Evolutionary conservation across 2,888 invertebrate genomes (phyloP), one percentile per base, ranked within the genome.

Genomic region (Cantharis flavilabris): DNA sequence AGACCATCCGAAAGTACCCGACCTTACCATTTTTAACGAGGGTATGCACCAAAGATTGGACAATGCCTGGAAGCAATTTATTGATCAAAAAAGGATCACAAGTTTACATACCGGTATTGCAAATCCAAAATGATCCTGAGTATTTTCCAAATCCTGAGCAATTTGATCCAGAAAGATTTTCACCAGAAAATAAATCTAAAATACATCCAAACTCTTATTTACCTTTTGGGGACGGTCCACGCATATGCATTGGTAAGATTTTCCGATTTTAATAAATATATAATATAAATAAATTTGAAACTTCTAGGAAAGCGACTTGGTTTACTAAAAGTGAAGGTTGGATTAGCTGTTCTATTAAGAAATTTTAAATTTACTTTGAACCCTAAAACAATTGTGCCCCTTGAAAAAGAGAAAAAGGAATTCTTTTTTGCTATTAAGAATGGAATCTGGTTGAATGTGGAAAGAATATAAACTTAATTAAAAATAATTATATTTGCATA

Each of bases 161-260:
- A 26, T 26, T 9, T 26, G 26, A 26, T 7, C 26, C 26, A 26
- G 9, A 26, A 26, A 5, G 9, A 26, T 26, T 26, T 26, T 9
- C 26, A 9, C 26, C 26, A 1, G 26, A 26, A 5, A 26, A 26
- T 26, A 9, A 26, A 26, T 26, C 26, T 5, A 26, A 26, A 26
- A 26, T 26, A 26, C 26, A 9, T 9, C 26, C 26, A 5, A 26
- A 26, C 4, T 7, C 9, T 26, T 26, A 5, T 26, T 5, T 26
- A 5, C 9, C 91, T 0, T 91, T 91, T 83, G 91, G 91, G 3
- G 91, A 90, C 84, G 91, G 91, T 0, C 91, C 91, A 5, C 87
- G 90, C 79, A 90, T 90, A 84, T 91, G 91, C 83, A 88, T 91
- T 83, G 91, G 91, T 91, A 20, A 18, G 64, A 11, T 13, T 49